A percentile compares a stretch with the other conserved stretches of the same genome.
Conservation (phyloP, 92 coral and sea anemone genomes). For the Heteractis magnifica region DNA sequence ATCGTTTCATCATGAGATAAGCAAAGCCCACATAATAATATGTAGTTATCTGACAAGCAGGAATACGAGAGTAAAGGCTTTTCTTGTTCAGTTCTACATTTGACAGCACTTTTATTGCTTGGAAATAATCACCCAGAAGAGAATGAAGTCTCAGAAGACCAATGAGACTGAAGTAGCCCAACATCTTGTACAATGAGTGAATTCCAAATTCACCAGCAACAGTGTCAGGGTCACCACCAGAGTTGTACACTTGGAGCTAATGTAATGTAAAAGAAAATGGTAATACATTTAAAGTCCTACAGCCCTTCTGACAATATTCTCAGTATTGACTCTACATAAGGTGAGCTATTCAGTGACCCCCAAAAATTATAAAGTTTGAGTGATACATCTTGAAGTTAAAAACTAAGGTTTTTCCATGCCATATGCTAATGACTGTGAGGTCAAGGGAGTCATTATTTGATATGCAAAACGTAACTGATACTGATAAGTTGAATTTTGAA, state of each 20-base stretch:
- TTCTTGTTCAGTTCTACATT: constrained; percentile 93
- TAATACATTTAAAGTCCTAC: too few species aligned
- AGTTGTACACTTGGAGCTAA: constrained; percentile 81
- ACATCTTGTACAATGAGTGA: constrained; percentile 93
- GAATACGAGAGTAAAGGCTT: constrained; percentile 91
- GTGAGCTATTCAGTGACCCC: not conserved
- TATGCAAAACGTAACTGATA: too few species aligned
- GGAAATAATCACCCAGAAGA: constrained; percentile 89
- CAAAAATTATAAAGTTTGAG: too few species aligned
- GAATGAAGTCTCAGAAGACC: constrained; percentile 95
- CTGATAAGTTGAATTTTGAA: too few species aligned
- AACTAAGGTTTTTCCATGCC: too few species aligned
- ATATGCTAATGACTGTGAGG: too few species aligned
- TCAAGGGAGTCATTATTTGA: too few species aligned
- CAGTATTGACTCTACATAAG: not conserved
- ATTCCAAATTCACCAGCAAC: constrained; percentile 96
- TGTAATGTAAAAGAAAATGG: not conserved
- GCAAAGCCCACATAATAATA: constrained; percentile 99
- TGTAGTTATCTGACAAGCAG: constrained; percentile 97
- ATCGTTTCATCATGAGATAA: constrained; percentile 96
- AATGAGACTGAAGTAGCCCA: constrained; percentile 95
- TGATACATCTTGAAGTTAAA: too few species aligned
- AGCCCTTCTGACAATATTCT: too few species aligned
- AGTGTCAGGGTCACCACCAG: constrained; percentile 85
- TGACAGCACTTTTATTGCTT: constrained; percentile 85